Evolutionary conservation across 2,888 invertebrate species (phyloP).

Genomic region (Zelleria hepariella): DNA sequence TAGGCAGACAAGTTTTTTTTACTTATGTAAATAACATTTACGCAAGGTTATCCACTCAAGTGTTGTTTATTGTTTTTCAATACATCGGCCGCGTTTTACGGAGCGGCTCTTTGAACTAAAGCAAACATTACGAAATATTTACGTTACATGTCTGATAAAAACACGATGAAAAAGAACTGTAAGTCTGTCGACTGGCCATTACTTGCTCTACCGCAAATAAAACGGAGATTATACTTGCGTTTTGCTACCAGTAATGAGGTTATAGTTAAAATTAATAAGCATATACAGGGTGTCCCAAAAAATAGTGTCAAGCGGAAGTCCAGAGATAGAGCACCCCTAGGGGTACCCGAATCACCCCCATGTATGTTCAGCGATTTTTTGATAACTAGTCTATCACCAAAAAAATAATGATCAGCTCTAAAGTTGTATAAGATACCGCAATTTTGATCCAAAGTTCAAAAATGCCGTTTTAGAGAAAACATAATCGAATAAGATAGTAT

Average conservation of each 20-base stretch:
- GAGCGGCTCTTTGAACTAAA: conserved; percentile 49
- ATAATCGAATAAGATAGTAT: too few relatives aligned
- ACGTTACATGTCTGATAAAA: conserved; percentile 41
- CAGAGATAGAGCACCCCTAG: too few relatives aligned
- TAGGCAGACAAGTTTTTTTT: neutral
- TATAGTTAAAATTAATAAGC: neutral
- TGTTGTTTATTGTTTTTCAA: conserved; percentile 47
- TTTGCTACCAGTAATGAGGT: neutral
- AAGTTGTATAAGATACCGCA: too few relatives aligned
- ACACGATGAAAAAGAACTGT: conserved; percentile 35
- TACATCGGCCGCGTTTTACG: conserved; percentile 37
- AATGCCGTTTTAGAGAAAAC: too few relatives aligned
- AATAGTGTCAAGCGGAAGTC: too few relatives aligned
- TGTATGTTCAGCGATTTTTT: too few relatives aligned
- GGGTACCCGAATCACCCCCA: too few relatives aligned
- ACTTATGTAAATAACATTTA: conserved; percentile 21
- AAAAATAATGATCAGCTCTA: too few relatives aligned
- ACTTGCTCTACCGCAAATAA: conserved; percentile 42
- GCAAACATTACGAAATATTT: conserved; percentile 50
- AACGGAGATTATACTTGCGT: conserved; percentile 21
- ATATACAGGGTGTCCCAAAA: too few relatives aligned
- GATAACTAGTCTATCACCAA: too few relatives aligned
- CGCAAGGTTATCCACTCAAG: conserved; percentile 34
- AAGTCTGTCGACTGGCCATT: conserved; percentile 54
- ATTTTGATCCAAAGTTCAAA: too few relatives aligned